Conservation (phyloP, 2,113 vertebrate genomes). For the Corythoichthys haematopterus region DNA sequence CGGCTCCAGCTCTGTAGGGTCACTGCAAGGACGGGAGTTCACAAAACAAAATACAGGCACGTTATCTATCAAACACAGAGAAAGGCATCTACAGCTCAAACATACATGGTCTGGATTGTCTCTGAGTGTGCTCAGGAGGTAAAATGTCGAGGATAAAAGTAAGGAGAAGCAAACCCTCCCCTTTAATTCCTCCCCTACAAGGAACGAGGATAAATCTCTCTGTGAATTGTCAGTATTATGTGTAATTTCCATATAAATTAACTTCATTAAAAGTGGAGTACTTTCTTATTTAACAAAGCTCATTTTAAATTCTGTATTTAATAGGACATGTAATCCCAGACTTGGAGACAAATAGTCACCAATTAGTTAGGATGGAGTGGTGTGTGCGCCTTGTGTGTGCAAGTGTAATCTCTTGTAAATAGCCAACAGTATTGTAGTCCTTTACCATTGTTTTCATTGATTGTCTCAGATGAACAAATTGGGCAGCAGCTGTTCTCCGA, state of each 20-base stretch:
- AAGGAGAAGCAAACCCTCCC: background rate
- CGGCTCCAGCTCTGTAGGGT: slow-evolving; percentile 55
- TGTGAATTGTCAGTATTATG: slow-evolving; percentile 68
- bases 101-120: slow-evolving; percentile 23
- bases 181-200: slow-evolving; percentile 27
- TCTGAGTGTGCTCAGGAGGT: slow-evolving; percentile 22
- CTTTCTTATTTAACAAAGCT: slow-evolving; percentile 76
- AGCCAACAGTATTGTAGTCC: slow-evolving; percentile 23
- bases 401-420: slow-evolving; percentile 41
- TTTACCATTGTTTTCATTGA: slow-evolving; percentile 52
- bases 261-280: slow-evolving; percentile 76
- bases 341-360: slow-evolving; percentile 74
- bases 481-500: slow-evolving; percentile 57
- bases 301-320: slow-evolving; percentile 80
- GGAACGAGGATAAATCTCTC: slow-evolving; percentile 65
- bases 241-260: slow-evolving; percentile 81
- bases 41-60: slow-evolving; percentile 19
- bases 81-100: slow-evolving; percentile 17
- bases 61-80: slow-evolving; percentile 44
- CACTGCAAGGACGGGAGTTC: slow-evolving; percentile 61
- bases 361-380: slow-evolving; percentile 61
- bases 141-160: slow-evolving; percentile 15
- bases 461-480: slow-evolving; percentile 55
- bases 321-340: slow-evolving; percentile 77
- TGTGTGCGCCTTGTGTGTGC: slow-evolving; percentile 16